Base-by-base conservation (phyloP, 2,888 invertebrate species). In the Drosophila lutescens region DNA sequence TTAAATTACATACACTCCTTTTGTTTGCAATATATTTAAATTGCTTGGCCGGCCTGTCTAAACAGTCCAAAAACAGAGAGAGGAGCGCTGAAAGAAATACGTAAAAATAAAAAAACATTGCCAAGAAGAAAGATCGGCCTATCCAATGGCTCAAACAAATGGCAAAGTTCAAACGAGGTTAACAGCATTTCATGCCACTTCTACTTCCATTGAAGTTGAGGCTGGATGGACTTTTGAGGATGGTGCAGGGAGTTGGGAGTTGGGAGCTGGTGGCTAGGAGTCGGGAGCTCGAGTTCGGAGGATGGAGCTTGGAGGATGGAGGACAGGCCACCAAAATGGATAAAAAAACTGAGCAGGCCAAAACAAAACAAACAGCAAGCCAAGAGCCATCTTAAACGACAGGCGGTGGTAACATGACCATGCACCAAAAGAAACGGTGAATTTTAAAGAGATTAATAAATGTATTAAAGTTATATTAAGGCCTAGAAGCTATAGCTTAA, bases 81-180 rank as follows among this genome's bases (percentile, higher is more conserved):
- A 68, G 80, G 65, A 80, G 79, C 32, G 40, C 58, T 40, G 38
- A 13, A 47, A 57, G 49, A 67, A 44, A 46, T 67, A 56, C 46
- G 41, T 60, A 43, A 49, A 58, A 70, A 23, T 46, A 56, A 73
- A 30, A 50, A 41, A 43, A 38, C 40, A 51, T 65, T 53, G 72
- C 34, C 50, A 50, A 62, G 65, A 75, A 75, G 73, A 81, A 75
- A 84, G 85, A 81, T 81, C 86, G 78, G 79, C 71, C 78, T 77
- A 80, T 86, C 83, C 86, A 86, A 84, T 86, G 85, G 83, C 85
- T 86, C 78, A 86, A 86, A 88, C 77, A 86, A 84, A 89, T 87
- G 88, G 81, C 89, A 88, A 88, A 89, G 88, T 89, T 88, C 88
- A 88, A 81, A 74, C 57, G 84, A 88, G 88, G 89, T 89, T 88